Conservation (phyloP, 1,140 invertebrate genomes). For the Diplogasteroides magnus region DNA sequence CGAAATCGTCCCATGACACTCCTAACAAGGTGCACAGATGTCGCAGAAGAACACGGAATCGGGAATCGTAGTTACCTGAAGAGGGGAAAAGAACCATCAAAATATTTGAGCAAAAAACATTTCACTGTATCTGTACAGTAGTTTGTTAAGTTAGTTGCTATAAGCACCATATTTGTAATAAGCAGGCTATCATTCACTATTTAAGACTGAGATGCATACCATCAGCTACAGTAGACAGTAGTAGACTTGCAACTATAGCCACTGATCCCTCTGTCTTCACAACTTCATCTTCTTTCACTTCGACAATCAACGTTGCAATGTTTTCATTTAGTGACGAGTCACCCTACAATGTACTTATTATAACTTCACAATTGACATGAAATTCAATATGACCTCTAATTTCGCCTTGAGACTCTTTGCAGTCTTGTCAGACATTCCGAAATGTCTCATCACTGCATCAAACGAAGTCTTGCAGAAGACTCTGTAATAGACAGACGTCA, state of each 20-base stretch:
- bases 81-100: constrained; percentile 7
- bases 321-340: too few relatives aligned
- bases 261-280: constrained; percentile 30
- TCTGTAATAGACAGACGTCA: constrained; percentile 22
- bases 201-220: too few relatives aligned
- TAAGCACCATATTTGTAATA: not conserved
- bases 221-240: constrained; percentile 34
- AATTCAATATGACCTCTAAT: constrained; percentile 20
- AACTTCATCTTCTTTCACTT: constrained; percentile 37
- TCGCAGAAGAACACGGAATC: constrained; percentile 57
- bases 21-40: constrained; percentile 56
- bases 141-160: not conserved
- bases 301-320: constrained; percentile 24
- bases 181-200: too few relatives aligned
- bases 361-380: constrained; percentile 8
- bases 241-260: constrained; percentile 30
- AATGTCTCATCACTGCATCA: constrained; percentile 38
- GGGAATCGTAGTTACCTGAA: constrained; percentile 58
- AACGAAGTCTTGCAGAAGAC: constrained; percentile 43
- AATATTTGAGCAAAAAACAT: too few relatives aligned
- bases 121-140: too few relatives aligned
- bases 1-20: constrained; percentile 56
- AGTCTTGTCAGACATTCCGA: constrained; percentile 44
- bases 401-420: constrained; percentile 32
- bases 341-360: constrained; percentile 21